A percentile compares a stretch with the other conserved stretches of the same genome.
Evolutionary conservation across 2,888 invertebrate species (phyloP).

Genomic region (Phyllotreta striolata): DNA sequence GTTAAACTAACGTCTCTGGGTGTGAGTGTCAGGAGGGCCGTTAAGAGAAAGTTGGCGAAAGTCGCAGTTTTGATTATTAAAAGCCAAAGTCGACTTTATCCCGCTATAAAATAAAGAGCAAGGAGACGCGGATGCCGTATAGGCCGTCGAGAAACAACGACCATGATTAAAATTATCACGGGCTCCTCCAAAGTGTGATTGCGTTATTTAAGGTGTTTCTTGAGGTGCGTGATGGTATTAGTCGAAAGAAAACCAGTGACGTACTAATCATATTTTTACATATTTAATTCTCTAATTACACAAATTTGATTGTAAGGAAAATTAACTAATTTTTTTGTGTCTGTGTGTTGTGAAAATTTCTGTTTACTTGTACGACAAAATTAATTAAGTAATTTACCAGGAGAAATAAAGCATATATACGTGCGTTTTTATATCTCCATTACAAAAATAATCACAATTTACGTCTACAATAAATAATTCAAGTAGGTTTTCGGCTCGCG

Average conservation of each 20-base stretch:
- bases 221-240: slow-evolving; percentile 47
- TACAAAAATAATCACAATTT: slow-evolving; percentile 10
- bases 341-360: no score
- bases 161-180: slow-evolving; percentile 60
- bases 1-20: slow-evolving; percentile 58
- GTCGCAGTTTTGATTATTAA: slow-evolving; percentile 60
- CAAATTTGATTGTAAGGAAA: no score
- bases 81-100: slow-evolving; percentile 53
- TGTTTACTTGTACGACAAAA: no score
- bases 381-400: no score
- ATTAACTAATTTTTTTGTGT: no score
- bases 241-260: slow-evolving; percentile 7
- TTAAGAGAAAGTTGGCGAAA: slow-evolving; percentile 59
- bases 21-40: slow-evolving; percentile 58
- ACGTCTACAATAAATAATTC: slow-evolving; percentile 1
- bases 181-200: slow-evolving; percentile 58
- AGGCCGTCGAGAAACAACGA: slow-evolving; percentile 39
- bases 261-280: not conserved
- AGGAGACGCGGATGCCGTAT: slow-evolving; percentile 40
- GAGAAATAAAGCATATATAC: no score
- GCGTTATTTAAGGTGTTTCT: slow-evolving; percentile 59
- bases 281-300: no score
- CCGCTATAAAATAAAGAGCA: slow-evolving; percentile 47
- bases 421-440: slow-evolving; percentile 3
- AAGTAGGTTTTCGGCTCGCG: slow-evolving; percentile 3